Percentiles rank a stretch among this genome's conserved stretches.
These are phyloP conservation scores for Oxytorus armatus DNA, from an alignment of 2,888 invertebrate species.

Conservation along the genomic window DNA sequence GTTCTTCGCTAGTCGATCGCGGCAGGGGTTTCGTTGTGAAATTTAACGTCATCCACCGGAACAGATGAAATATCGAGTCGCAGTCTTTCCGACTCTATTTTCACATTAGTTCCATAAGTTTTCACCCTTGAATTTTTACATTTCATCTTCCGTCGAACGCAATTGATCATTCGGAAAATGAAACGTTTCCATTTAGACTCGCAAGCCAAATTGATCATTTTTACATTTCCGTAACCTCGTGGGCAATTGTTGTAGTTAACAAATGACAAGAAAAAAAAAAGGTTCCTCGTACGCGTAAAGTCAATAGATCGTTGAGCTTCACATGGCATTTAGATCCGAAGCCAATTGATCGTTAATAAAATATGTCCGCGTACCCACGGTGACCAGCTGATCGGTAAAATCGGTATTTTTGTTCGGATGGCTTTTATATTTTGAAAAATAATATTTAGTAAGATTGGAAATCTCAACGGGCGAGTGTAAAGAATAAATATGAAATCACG, in stretches of 20 bases:
- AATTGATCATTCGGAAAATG: constrained; percentile 3
- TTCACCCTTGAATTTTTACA: constrained; percentile 30
- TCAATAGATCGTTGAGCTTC: no score
- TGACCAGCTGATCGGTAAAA: no score
- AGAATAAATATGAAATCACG: constrained; percentile 10
- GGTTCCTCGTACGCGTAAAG: no score
- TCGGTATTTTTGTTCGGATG: background rate
- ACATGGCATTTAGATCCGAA: constrained; percentile 15
- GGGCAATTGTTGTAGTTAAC: no score
- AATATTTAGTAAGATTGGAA: background rate
- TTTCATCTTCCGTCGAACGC: constrained; percentile 2
- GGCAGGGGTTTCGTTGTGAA: constrained; percentile 44
- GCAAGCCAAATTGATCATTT: background rate
- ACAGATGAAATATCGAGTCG: constrained; percentile 73
- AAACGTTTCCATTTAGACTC: background rate
- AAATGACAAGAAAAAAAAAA: no score
- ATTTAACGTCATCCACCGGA: constrained; percentile 50
- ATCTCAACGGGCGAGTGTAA: background rate
- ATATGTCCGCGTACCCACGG: no score
- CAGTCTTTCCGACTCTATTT: constrained; percentile 66
- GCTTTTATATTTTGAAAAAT: background rate
- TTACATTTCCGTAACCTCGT: background rate
- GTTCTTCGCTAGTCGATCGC: constrained; percentile 42
- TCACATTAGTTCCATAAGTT: constrained; percentile 70
- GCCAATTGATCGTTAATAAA: constrained; percentile 32